Conservation (phyloP, 2,113 vertebrate species). For the Pluvianellus socialis region DNA sequence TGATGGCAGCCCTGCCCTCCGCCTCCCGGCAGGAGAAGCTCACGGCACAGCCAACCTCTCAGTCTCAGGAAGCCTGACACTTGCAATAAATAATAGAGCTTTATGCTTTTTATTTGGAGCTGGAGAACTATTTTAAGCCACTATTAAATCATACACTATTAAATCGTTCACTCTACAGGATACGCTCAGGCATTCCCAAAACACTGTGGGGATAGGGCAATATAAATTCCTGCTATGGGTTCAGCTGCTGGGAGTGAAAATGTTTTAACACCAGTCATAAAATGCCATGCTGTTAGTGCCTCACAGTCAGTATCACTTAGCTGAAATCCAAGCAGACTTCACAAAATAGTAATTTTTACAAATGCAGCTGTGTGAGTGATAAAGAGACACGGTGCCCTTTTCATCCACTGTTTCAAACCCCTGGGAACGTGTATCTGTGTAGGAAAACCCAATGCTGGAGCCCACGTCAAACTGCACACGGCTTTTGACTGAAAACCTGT, state of each 20-base stretch:
- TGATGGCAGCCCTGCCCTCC: not conserved
- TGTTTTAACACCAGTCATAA: constrained; percentile 33
- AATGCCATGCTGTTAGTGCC: constrained; percentile 69
- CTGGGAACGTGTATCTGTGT: not conserved
- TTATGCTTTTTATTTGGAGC: not conserved
- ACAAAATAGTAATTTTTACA: not conserved
- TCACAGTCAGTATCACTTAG: constrained; percentile 27
- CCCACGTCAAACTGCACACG: not conserved
- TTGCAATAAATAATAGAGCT: not conserved
- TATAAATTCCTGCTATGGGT: constrained; percentile 1
- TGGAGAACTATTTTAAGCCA: not conserved
- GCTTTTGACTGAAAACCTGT: not conserved
- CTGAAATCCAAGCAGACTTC: constrained; percentile 18
- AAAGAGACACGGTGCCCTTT: not conserved
- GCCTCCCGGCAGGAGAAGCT: not conserved
- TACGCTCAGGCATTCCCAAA: not conserved
- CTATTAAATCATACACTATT: not conserved
- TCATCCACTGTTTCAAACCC: not conserved
- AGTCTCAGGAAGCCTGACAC: not conserved
- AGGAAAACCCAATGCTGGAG: not conserved
- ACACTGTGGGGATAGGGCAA: not conserved
- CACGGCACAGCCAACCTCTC: not conserved
- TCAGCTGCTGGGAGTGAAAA: constrained; percentile 46
- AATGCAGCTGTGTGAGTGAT: not conserved
- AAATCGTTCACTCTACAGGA: not conserved